Base-by-base conservation (phyloP, 2,113 vertebrate species). In the Lagopus leucura region DNA sequence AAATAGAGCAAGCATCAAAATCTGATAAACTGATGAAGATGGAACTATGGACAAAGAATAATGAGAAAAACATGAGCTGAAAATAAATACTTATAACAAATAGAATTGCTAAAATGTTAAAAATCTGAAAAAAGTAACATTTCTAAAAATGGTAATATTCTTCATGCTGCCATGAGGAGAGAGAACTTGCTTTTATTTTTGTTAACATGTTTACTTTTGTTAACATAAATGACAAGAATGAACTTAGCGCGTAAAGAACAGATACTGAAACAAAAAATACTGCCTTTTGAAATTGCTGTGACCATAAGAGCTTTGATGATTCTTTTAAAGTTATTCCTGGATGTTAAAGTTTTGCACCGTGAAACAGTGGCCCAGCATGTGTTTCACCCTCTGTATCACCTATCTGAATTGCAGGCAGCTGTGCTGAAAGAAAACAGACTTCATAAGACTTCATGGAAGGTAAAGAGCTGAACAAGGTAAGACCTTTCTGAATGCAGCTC, bases 221-320 rank as follows among this genome's bases (percentile, higher is more conserved):
- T 75, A 38, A 55, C 48, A 24, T 24, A 22, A 43, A 43, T 1
- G 66, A 50, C 0, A 11, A 38, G 38, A 74, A 22, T 12, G 70
- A 69, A 14, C 3, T 50, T 38, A n/a, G 1, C 34, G 22, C 16
- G 9, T 40, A 81, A 81, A 54, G 28, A 25, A 54, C 4, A 78
- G 24, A 18, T 82, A 75, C 1, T n/a, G 8, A 91, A 79, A 50
- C 8, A 66, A 14, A 25, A 91, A 85, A 89, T 47, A 64, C 8
- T 67, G 30, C 28, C 28, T 14, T 21, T 19, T 85, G 88, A 75
- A 82, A 79, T 5, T 45, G 32, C 7, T 71, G 13, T 66, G n/a
- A 22, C 7, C 17, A 28, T 11, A 3, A 69, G 5, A 2, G 0
- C 32, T 78, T 21, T 11, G 13, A 16, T 0, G 0, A 22, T 40